Conservation (phyloP, 1,140 invertebrate genomes). For the Ooceraea biroi region DNA sequence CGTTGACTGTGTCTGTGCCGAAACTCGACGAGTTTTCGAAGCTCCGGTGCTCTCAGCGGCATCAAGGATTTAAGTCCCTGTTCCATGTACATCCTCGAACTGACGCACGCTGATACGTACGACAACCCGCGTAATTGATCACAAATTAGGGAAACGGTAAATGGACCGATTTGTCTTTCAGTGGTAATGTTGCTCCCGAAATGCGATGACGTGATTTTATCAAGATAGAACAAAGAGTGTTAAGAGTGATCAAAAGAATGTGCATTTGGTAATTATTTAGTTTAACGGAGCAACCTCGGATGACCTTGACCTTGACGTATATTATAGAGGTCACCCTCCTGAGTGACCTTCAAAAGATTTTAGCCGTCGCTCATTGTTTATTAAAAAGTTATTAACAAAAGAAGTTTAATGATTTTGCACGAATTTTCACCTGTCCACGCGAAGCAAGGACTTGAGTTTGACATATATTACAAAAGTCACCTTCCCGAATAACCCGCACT, state of each 20-base stretch:
- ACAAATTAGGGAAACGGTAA: neutral
- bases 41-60: conserved; percentile 1
- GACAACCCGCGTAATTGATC: neutral
- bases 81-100: conserved; percentile 39
- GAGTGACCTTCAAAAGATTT: too few species aligned
- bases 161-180: neutral
- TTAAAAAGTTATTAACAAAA: too few species aligned
- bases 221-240: neutral
- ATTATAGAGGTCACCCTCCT: too few species aligned
- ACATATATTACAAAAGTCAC: too few species aligned
- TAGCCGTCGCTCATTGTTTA: too few species aligned
- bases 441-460: too few species aligned
- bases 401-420: too few species aligned
- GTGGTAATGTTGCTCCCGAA: neutral
- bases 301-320: too few species aligned
- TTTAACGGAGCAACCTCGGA: too few species aligned
- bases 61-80: conserved; percentile 35
- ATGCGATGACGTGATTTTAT: neutral
- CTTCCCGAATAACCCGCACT: too few species aligned
- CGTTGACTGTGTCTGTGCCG: conserved; percentile 26
- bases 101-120: neutral
- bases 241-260: too few species aligned
- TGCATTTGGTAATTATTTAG: neutral
- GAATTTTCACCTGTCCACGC: too few species aligned
- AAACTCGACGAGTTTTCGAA: conserved; percentile 58